Conservation (phyloP, 2,888 invertebrate species). For the Mechanitis messenoides region DNA sequence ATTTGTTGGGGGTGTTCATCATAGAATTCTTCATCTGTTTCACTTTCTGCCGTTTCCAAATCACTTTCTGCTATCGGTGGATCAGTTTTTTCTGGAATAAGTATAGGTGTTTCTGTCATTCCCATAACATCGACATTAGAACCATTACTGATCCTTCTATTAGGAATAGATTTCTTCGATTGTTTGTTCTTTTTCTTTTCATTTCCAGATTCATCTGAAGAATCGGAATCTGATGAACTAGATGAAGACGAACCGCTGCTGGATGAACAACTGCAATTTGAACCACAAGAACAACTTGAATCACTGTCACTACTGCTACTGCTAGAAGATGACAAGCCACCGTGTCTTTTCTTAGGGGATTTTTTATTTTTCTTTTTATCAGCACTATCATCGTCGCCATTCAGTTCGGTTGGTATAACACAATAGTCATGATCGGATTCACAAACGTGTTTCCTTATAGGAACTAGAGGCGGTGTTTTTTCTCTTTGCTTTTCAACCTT, state of each 20-base stretch:
- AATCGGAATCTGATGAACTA: conserved; percentile 73
- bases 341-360: conserved; percentile 67
- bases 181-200: conserved; percentile 67
- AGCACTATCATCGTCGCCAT: conserved; percentile 62
- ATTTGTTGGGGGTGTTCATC: conserved; percentile 87
- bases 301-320: conserved; percentile 85
- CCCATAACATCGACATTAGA: conserved; percentile 75
- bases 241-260: conserved; percentile 82
- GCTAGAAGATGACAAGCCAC: conserved; percentile 80
- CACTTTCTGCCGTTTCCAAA: conserved; percentile 89
- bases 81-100: conserved; percentile 73
- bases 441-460: conserved; percentile 75
- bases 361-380: conserved; percentile 72
- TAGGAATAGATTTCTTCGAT: conserved; percentile 53
- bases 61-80: conserved; percentile 86
- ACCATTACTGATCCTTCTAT: conserved; percentile 62
- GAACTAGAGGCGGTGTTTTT: conserved; percentile 65
- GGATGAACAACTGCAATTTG: conserved; percentile 89
- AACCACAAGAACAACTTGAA: conserved; percentile 88
- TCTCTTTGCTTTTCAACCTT: conserved; percentile 78
- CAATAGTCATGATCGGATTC: conserved; percentile 88
- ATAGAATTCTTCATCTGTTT: conserved; percentile 92
- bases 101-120: conserved; percentile 65
- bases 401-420: conserved; percentile 67
- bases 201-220: conserved; percentile 60